phyloP scores from a whole-genome alignment of 2,113 vertebrate genomes.

The Oophaga pumilio region DNA sequence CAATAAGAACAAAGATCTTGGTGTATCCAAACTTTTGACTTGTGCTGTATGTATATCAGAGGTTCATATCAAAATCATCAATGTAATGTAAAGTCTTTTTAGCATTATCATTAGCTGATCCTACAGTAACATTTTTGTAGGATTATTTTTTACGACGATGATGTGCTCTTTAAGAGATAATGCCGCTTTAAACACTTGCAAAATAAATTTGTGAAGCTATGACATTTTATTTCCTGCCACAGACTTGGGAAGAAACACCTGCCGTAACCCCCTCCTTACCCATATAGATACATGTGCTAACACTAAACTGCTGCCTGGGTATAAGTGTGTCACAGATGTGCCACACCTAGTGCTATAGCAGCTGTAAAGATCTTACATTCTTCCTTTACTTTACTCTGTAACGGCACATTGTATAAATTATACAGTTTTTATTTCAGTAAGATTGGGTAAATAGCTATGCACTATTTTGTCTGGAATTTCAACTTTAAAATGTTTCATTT shows the following conservation, averaged over 20 bases:
- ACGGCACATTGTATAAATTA: not conserved
- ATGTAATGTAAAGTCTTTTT: not conserved
- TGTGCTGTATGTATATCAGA: not conserved
- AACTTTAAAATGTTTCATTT: too few species aligned
- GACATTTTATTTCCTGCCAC: conserved; percentile 13
- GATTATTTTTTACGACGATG: not conserved
- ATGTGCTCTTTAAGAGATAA: too few species aligned
- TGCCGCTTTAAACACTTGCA: not conserved
- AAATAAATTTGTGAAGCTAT: not conserved
- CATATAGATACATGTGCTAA: not conserved
- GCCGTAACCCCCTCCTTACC: not conserved
- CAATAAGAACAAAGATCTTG: too few species aligned
- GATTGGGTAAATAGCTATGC: too few species aligned
- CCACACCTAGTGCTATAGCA: not conserved
- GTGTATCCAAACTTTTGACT: too few species aligned
- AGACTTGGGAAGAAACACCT: conserved; percentile 20
- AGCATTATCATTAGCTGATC: not conserved
- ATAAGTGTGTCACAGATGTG: conserved; percentile 19
- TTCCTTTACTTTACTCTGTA: not conserved
- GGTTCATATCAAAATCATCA: not conserved
- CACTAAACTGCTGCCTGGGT: not conserved
- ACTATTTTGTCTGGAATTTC: too few species aligned
- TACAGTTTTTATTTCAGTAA: too few species aligned
- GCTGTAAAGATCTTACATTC: not conserved
- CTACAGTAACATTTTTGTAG: not conserved